Percentiles rank a stretch among this genome's conserved stretches.
phyloP scores from a whole-genome alignment of 1,140 invertebrate genomes.

The Diabrotica virgifera region DNA sequence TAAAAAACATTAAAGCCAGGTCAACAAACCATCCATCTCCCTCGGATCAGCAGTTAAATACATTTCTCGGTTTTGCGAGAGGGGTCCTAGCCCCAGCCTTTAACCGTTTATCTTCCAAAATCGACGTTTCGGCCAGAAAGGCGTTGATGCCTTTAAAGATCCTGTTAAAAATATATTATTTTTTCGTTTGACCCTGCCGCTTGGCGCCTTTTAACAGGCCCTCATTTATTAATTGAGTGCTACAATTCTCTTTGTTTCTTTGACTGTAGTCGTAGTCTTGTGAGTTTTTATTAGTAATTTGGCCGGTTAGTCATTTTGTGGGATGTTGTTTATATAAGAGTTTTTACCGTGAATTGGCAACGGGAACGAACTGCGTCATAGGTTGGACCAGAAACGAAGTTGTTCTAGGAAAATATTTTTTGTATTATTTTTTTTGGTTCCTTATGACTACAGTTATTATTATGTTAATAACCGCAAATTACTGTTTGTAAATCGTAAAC shows the following conservation, averaged over 20 bases:
- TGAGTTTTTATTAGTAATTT: background rate
- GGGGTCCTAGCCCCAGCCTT: background rate
- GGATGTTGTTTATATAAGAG: background rate
- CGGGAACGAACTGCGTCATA: too few species aligned
- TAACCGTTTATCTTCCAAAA: constrained; percentile 17
- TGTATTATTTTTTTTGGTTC: too few species aligned
- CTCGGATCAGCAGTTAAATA: too few species aligned
- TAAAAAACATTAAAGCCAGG: constrained; percentile 11
- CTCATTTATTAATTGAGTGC: constrained; percentile 39
- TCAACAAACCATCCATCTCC: constrained; percentile 20
- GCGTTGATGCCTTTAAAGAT: constrained; percentile 44
- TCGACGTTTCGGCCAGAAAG: constrained; percentile 27
- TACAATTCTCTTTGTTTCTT: constrained; percentile 11
- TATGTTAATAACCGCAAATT: too few species aligned
- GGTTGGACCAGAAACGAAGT: too few species aligned
- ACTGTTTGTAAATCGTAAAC: too few species aligned
- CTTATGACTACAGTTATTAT: too few species aligned
- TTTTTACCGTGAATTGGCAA: background rate
- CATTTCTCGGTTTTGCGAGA: background rate
- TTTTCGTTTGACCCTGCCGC: constrained; percentile 39
- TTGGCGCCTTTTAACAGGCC: constrained; percentile 18
- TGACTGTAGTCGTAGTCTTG: background rate
- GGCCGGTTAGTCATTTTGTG: background rate
- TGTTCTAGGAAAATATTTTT: too few species aligned
- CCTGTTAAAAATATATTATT: constrained; percentile 46